phyloP scores from a whole-genome alignment of 1,140 invertebrate genomes.

The Microplitis mediator region DNA sequence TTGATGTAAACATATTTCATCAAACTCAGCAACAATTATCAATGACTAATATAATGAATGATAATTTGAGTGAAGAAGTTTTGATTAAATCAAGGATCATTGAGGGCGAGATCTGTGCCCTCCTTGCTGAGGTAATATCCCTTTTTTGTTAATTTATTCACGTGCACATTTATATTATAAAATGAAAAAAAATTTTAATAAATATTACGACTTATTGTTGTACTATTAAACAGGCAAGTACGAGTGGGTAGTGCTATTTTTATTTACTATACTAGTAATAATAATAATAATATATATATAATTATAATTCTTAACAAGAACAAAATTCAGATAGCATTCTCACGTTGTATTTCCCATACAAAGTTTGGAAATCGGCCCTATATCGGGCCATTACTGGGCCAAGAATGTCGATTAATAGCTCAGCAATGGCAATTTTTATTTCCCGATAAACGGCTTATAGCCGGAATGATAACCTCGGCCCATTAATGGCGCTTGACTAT shows the following conservation, averaged over 20 bases:
- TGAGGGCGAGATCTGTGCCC: constrained; percentile 71
- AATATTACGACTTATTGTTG: too few species aligned
- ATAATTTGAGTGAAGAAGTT: constrained; percentile 62
- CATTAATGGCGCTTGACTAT: too few species aligned
- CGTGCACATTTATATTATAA: too few species aligned
- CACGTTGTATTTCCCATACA: neutral
- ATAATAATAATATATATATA: neutral
- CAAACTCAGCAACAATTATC: constrained; percentile 52
- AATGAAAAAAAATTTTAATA: too few species aligned
- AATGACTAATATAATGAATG: constrained; percentile 36
- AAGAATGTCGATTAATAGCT: too few species aligned
- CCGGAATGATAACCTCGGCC: too few species aligned
- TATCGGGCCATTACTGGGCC: too few species aligned
- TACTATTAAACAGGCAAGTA: neutral
- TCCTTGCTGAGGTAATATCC: constrained; percentile 69
- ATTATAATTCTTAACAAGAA: neutral
- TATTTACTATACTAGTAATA: neutral
- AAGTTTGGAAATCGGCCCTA: too few species aligned
- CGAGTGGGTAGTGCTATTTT: constrained; percentile 6
- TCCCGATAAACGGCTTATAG: too few species aligned
- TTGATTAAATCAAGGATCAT: constrained; percentile 68
- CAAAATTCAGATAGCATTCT: too few species aligned
- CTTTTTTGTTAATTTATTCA: constrained; percentile 1
- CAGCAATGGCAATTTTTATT: too few species aligned
- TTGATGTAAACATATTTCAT: constrained; percentile 76